Evolutionary conservation across 1,140 invertebrate genomes (phyloP).

Genomic region (Chionoecetes opilio): DNA sequence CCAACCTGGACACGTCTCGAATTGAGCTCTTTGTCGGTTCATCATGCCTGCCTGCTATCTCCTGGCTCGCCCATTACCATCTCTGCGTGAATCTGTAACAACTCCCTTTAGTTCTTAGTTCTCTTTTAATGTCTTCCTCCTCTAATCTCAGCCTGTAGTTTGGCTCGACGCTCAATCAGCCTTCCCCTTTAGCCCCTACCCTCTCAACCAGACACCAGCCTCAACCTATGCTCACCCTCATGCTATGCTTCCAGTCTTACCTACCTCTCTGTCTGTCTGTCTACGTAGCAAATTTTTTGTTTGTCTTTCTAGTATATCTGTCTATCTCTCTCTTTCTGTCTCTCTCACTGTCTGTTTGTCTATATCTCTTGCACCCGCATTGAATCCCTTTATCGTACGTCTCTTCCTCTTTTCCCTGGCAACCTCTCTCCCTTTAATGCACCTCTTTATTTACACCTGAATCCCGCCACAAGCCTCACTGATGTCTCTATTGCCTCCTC

Average conservation of each 20-base stretch:
- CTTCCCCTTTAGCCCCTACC: too few relatives aligned
- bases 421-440: slow-evolving; percentile 2
- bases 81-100: too few relatives aligned
- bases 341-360: not conserved
- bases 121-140: not conserved
- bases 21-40: too few relatives aligned
- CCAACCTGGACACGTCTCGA: too few relatives aligned
- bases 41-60: too few relatives aligned
- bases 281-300: too few relatives aligned
- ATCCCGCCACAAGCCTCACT: too few relatives aligned
- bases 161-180: too few relatives aligned
- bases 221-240: too few relatives aligned
- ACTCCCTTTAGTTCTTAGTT: too few relatives aligned
- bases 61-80: too few relatives aligned
- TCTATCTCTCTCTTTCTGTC: not conserved
- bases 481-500: not conserved
- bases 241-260: not conserved
- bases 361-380: not conserved
- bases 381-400: not conserved
- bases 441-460: not conserved
- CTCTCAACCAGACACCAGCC: too few relatives aligned
- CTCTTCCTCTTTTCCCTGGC: not conserved
- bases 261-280: not conserved
- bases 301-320: not conserved
- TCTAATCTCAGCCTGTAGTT: not conserved